A percentile compares a stretch with the other conserved stretches of the same genome.
Evolutionary conservation across 2,113 vertebrate species (phyloP).

Genomic region (Phyllopteryx taeniolatus): DNA sequence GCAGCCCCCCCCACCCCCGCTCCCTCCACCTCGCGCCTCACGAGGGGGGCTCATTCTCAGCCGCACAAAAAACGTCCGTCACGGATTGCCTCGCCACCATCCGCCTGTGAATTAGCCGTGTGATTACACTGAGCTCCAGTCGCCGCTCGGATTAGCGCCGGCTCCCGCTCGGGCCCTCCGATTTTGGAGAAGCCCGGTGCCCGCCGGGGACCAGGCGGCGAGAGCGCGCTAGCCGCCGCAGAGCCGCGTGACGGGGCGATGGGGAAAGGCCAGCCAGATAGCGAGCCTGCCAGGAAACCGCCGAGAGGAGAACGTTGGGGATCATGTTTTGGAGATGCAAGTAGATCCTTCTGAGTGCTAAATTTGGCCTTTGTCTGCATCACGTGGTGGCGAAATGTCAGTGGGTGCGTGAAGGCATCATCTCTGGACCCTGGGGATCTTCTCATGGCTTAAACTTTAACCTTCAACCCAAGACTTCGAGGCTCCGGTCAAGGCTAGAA

Average conservation of each 20-base stretch:
- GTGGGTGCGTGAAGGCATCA: background rate
- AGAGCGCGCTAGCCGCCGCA: conserved; percentile 37
- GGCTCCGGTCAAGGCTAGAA: background rate
- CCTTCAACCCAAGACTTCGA: background rate
- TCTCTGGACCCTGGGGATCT: background rate
- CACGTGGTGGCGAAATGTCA: conserved; percentile 46
- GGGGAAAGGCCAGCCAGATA: conserved; percentile 68
- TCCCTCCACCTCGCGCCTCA: conserved; percentile 64
- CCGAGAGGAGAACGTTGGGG: conserved; percentile 51
- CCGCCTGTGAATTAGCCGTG: conserved; percentile 73
- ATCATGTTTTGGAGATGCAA: conserved; percentile 44
- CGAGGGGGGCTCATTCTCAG: conserved; percentile 71
- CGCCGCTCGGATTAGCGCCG: conserved; percentile 66
- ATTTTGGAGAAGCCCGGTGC: conserved; percentile 59
- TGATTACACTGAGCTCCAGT: conserved; percentile 75
- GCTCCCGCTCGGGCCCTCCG: conserved; percentile 58
- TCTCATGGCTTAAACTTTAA: background rate
- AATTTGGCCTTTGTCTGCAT: conserved; percentile 51
- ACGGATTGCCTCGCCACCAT: conserved; percentile 74
- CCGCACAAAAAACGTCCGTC: conserved; percentile 76
- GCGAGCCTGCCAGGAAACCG: conserved; percentile 53
- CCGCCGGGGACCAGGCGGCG: conserved; percentile 48
- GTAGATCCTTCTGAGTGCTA: conserved; percentile 49
- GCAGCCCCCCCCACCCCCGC: conserved; percentile 53
- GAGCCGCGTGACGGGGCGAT: conserved; percentile 31